phyloP scores from a whole-genome alignment of 2,113 vertebrate genomes.

The Scomber japonicus region DNA sequence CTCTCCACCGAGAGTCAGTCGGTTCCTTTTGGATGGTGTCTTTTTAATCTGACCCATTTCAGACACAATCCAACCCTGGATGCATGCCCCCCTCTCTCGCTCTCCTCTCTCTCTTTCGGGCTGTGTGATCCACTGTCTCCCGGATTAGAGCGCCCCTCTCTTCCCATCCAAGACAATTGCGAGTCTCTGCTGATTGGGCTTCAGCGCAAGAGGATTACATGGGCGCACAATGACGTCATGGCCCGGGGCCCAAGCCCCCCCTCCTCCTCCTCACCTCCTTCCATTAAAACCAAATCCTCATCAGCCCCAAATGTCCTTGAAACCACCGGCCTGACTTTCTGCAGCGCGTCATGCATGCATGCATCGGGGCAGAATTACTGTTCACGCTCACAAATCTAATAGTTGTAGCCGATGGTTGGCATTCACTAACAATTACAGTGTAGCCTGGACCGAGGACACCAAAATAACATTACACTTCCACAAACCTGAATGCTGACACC shows the following conservation, averaged over 20 bases:
- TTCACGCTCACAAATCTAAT: conserved; percentile 15
- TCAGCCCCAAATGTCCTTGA: conserved; percentile 98
- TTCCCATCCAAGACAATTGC: conserved; percentile 92
- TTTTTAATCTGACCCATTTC: conserved; percentile 92
- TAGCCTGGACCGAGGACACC: background rate
- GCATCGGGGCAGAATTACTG: conserved; percentile 41
- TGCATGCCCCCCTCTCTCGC: conserved; percentile 59
- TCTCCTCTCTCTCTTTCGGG: conserved; percentile 44
- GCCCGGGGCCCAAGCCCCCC: conserved; percentile 90
- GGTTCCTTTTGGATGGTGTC: conserved; percentile 86
- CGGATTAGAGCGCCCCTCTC: conserved; percentile 93
- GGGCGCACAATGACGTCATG: conserved; percentile 98
- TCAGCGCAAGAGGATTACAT: conserved; percentile 97
- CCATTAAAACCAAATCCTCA: conserved; percentile 96
- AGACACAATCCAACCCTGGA: conserved; percentile 89
- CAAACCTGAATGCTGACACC: conserved; percentile 14
- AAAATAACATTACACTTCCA: conserved; percentile 4
- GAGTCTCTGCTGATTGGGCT: conserved; percentile 96
- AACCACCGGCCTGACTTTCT: conserved; percentile 91
- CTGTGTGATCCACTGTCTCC: conserved; percentile 90
- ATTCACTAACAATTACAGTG: conserved; percentile 25
- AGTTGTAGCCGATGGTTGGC: background rate
- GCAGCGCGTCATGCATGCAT: conserved; percentile 77
- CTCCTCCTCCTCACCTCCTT: conserved; percentile 81
- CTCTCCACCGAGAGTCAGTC: conserved; percentile 68